Evolutionary conservation across 2,888 invertebrate species (phyloP).

Genomic region (Bruchidius siliquastri): DNA sequence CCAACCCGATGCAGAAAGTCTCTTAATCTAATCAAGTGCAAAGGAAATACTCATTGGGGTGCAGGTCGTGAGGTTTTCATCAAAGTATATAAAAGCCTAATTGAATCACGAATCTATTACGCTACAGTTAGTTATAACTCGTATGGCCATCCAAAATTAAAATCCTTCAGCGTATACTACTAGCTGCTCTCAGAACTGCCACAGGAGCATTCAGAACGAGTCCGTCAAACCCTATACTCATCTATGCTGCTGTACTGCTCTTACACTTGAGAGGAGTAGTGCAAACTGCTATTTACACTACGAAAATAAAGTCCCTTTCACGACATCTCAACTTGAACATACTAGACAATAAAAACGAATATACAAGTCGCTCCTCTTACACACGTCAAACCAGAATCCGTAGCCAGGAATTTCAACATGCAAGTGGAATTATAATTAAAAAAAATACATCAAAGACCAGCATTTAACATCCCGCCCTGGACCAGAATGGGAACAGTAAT

Average conservation of each 20-base stretch:
- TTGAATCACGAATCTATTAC: background rate
- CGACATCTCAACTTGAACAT: background rate
- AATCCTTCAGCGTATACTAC: background rate
- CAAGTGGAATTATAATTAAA: background rate
- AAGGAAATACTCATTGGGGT: background rate
- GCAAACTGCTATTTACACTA: background rate
- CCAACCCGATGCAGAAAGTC: background rate
- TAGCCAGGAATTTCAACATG: no score
- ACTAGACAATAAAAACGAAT: background rate
- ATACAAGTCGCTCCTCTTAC: background rate
- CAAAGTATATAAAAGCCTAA: background rate
- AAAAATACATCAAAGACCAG: no score
- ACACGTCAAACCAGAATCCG: background rate
- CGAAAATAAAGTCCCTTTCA: background rate
- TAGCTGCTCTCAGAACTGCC: no score
- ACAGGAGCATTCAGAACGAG: no score
- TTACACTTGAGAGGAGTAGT: background rate
- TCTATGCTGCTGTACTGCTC: no score
- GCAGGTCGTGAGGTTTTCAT: background rate
- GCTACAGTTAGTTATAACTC: background rate
- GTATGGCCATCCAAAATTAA: background rate
- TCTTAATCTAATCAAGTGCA: background rate
- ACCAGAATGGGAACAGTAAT: no score
- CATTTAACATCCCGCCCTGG: no score
- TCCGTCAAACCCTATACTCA: no score